These are phyloP conservation scores for Pomatorhinus ruficollis DNA, from an alignment of 2,113 vertebrate genomes.

Conservation along the genomic window DNA sequence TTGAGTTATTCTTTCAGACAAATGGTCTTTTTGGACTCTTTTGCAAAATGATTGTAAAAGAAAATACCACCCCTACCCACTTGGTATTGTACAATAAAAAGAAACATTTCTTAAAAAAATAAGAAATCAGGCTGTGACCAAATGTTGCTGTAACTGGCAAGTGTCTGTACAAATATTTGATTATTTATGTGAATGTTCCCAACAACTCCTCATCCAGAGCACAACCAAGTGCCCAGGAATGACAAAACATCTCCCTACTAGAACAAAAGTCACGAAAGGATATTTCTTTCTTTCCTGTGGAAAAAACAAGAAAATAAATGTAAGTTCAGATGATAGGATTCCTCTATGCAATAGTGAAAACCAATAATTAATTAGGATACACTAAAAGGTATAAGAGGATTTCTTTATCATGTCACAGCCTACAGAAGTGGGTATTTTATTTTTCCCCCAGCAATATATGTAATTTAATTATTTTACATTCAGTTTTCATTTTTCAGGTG, in stretches of 20 bases:
- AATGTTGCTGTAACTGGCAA: not conserved
- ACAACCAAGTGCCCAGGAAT: not conserved
- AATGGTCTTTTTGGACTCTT: not conserved
- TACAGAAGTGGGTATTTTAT: not conserved
- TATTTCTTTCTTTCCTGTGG: not conserved
- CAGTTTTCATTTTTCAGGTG: not conserved
- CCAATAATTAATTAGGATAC: not conserved
- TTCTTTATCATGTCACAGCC: not conserved
- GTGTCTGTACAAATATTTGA: not conserved
- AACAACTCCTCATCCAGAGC: not conserved
- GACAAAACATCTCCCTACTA: not conserved
- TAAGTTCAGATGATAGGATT: not conserved
- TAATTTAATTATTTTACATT: not conserved
- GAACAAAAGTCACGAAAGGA: not conserved
- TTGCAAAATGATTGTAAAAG: constrained; percentile 9
- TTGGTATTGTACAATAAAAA: constrained; percentile 8
- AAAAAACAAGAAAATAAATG: not conserved
- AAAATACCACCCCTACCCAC: not conserved
- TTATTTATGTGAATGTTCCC: constrained; percentile 18
- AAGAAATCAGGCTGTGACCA: not conserved
- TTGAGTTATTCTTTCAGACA: constrained; percentile 18
- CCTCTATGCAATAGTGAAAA: not conserved
- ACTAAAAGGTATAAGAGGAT: not conserved
- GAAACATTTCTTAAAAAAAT: not conserved
- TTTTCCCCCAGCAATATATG: not conserved